phyloP scores from a whole-genome alignment of 2,113 vertebrate genomes.

The Mola mola region DNA sequence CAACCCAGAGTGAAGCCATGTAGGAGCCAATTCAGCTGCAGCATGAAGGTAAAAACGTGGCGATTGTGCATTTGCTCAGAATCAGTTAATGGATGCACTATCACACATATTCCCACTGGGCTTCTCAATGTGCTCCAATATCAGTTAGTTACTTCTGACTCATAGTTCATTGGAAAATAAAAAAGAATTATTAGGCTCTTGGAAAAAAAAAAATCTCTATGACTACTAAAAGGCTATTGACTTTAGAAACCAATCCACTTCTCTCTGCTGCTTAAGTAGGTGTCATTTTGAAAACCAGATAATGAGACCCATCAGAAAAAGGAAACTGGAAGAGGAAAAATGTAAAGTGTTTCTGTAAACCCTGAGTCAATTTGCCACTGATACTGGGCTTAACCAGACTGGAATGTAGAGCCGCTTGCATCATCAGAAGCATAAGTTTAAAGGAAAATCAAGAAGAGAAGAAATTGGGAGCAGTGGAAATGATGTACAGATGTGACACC shows the following conservation, averaged over 20 bases:
- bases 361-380: too few species aligned
- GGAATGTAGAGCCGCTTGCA: not conserved
- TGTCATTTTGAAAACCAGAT: too few species aligned
- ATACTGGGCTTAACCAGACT: not conserved
- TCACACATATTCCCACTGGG: conserved; percentile 7
- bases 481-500: conserved; percentile 52
- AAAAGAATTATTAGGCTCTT: too few species aligned
- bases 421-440: not conserved
- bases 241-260: not conserved
- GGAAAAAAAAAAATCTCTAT: too few species aligned
- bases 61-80: conserved; percentile 19
- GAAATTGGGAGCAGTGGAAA: conserved; percentile 6
- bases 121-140: not conserved
- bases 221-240: too few species aligned
- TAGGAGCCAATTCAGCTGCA: conserved; percentile 41
- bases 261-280: not conserved
- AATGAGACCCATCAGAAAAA: too few species aligned
- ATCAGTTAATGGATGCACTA: conserved; percentile 23
- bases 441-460: not conserved
- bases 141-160: not conserved
- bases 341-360: not conserved
- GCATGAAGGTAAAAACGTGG: conserved; percentile 34
- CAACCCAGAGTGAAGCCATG: conserved; percentile 42
- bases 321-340: not conserved
- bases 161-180: too few species aligned